Percentiles rank a stretch among this genome's conserved stretches.
phyloP scores from a whole-genome alignment of 2,113 vertebrate genomes.

The Xyliphius kryptos region DNA sequence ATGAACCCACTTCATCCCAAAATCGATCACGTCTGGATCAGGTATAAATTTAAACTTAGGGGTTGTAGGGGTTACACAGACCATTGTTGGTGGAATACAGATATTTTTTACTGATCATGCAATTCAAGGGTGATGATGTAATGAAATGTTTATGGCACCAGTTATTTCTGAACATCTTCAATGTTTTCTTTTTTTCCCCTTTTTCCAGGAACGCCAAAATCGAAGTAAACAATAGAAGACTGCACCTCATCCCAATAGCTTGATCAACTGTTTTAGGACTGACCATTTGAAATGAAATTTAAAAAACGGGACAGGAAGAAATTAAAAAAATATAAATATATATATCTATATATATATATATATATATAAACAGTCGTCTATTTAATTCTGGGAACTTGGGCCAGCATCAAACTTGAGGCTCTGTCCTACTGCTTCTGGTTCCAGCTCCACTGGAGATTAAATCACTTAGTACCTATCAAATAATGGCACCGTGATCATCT shows the following conservation, averaged over 20 bases:
- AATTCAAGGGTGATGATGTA: too few species aligned
- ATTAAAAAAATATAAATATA: constrained; percentile 69
- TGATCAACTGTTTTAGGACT: constrained; percentile 62
- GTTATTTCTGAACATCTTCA: neutral
- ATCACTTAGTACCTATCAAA: constrained; percentile 64
- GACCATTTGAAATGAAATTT: constrained; percentile 59
- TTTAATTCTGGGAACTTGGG: constrained; percentile 68
- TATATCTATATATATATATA: too few species aligned
- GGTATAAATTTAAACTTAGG: constrained; percentile 34
- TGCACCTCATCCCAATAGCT: constrained; percentile 49
- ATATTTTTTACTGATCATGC: too few species aligned
- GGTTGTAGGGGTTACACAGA: neutral
- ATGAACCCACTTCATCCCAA: constrained; percentile 62
- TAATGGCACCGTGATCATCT: constrained; percentile 61
- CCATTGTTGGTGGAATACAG: neutral
- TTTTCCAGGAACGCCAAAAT: constrained; percentile 84
- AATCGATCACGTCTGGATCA: constrained; percentile 65
- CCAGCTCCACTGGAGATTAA: constrained; percentile 69
- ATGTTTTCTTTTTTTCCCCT: constrained; percentile 31
- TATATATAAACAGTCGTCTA: constrained; percentile 47
- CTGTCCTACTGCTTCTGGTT: constrained; percentile 60
- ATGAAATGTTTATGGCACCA: neutral
- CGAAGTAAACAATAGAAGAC: constrained; percentile 80
- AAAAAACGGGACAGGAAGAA: constrained; percentile 53
- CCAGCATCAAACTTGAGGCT: constrained; percentile 71